These are phyloP conservation scores for Propithecus perrieri DNA, from an alignment of 2,797 vertebrate species.

Conservation along the genomic window DNA sequence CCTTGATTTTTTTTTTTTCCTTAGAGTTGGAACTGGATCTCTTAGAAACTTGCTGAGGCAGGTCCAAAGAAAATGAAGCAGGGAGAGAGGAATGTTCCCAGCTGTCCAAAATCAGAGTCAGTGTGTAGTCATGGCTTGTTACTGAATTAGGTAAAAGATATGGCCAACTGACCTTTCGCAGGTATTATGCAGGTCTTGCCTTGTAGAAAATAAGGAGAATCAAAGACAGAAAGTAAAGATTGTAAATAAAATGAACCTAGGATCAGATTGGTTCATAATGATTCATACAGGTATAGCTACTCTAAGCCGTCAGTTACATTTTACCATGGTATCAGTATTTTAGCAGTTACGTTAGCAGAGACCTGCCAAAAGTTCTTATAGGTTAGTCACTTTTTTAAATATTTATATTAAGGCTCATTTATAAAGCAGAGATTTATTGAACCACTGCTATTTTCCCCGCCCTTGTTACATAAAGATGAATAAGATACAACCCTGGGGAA, in stretches of 20 bases:
- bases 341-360: background rate
- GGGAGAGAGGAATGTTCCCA: background rate
- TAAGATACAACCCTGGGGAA: background rate
- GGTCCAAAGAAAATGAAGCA: background rate
- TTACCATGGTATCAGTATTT: background rate
- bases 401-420: background rate
- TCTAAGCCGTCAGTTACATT: background rate
- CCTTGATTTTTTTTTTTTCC: background rate
- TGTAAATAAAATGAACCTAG: background rate
- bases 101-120: background rate
- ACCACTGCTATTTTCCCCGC: background rate
- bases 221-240: background rate
- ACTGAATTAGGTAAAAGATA: background rate
- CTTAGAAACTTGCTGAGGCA: constrained; percentile 1
- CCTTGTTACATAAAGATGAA: background rate
- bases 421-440: background rate
- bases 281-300: background rate
- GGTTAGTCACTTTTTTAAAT: background rate
- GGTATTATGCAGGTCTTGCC: background rate
- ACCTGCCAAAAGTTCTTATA: background rate
- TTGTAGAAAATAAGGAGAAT: background rate
- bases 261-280: background rate
- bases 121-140: background rate
- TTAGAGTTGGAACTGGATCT: background rate
- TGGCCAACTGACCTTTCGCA: background rate